These are phyloP conservation scores for Pentalonia nigronervosa DNA, from an alignment of 1,140 invertebrate genomes.

Conservation along the genomic window DNA sequence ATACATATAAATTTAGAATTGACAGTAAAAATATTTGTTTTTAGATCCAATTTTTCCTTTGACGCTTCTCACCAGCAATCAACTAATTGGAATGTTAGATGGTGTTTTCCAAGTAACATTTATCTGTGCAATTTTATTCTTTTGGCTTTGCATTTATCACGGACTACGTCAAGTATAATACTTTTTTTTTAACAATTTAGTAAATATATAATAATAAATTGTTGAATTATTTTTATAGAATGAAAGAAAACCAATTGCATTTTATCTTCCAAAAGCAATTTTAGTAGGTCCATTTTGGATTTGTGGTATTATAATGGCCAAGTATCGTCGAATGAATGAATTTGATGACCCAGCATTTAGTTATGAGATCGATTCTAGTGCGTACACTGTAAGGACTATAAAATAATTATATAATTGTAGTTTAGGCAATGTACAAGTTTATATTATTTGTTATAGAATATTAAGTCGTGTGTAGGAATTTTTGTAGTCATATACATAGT, in stretches of 20 bases:
- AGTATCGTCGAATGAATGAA: slow-evolving; percentile 90
- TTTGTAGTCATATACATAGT: slow-evolving; percentile 84
- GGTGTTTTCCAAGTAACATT: slow-evolving; percentile 90
- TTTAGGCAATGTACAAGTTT: background rate
- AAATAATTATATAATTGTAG: slow-evolving; percentile 37
- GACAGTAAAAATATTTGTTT: slow-evolving; percentile 59
- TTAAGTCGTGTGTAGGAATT: slow-evolving; percentile 89
- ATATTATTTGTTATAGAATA: slow-evolving; percentile 70
- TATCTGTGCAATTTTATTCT: slow-evolving; percentile 84
- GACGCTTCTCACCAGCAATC: slow-evolving; percentile 87
- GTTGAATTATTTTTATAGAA: slow-evolving; percentile 71
- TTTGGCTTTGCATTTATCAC: slow-evolving; percentile 95
- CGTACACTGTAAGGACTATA: slow-evolving; percentile 81
- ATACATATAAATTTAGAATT: background rate
- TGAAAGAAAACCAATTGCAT: slow-evolving; percentile 81
- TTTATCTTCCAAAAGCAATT: slow-evolving; percentile 91
- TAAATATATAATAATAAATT: background rate
- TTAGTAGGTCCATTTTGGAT: slow-evolving; percentile 89
- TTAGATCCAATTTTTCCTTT: slow-evolving; percentile 93
- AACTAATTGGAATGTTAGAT: slow-evolving; percentile 90
- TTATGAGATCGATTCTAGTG: slow-evolving; percentile 84
- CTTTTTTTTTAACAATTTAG: background rate
- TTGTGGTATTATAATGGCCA: slow-evolving; percentile 82
- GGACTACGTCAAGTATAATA: slow-evolving; percentile 83
- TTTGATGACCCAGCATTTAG: slow-evolving; percentile 92